Conservation (phyloP, 2,797 vertebrate genomes). For the Chloroceryle amazona region DNA sequence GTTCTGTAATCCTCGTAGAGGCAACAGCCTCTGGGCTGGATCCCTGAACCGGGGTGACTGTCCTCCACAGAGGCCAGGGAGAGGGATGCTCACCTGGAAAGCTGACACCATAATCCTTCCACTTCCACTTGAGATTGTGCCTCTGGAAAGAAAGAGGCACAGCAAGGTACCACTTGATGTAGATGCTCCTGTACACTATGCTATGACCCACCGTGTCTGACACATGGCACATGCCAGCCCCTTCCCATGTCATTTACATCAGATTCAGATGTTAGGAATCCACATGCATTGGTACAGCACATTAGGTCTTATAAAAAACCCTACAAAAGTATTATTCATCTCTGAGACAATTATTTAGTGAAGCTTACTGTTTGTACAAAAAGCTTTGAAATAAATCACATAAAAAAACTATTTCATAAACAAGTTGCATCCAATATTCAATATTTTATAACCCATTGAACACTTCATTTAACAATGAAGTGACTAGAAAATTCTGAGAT, state of each 20-base stretch:
- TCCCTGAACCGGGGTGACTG: background rate
- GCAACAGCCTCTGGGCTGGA: background rate
- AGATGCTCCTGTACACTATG: background rate
- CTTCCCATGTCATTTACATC: background rate
- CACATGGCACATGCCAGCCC: background rate
- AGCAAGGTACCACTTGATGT: no score
- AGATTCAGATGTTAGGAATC: background rate
- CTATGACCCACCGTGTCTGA: rapidly evolving
- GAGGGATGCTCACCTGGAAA: background rate
- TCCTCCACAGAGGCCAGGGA: background rate
- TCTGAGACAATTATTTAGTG: background rate
- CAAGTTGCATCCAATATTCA: background rate
- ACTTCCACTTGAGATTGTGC: rapidly evolving
- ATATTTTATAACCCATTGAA: background rate
- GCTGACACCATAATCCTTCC: background rate
- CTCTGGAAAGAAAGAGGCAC: background rate
- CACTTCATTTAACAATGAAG: background rate
- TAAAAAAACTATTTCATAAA: background rate
- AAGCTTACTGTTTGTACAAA: background rate
- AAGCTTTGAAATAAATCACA: background rate
- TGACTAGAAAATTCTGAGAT: background rate
- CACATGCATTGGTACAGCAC: background rate
- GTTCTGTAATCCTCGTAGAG: background rate
- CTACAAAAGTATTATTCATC: background rate
- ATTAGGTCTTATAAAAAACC: rapidly evolving